Base-by-base conservation (phyloP, 2,888 invertebrate species). In the Drosophila fungiperda region DNA sequence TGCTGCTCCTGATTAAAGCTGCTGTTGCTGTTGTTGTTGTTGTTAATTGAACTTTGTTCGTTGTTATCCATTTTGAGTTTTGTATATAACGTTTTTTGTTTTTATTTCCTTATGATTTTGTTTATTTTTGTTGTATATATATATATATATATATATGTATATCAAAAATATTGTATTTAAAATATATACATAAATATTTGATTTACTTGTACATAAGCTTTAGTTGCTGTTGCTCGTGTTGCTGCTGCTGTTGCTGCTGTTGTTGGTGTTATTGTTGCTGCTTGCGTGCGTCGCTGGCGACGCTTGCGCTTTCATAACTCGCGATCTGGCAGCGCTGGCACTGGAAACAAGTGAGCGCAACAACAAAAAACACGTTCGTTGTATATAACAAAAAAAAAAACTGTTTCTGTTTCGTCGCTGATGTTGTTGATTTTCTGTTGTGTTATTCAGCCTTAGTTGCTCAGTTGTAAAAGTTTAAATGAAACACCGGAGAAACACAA, bases 1-100 rank as follows among this genome's bases (percentile, higher is more conserved):
- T 97, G 78, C 97, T 67, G 78, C 62, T 72, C 70, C 52, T 74
- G 83, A 36, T 49, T 76, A 61, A 76, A 75, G 70, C 68, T 60
- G 64, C 11, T 53, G 63, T 2, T 53, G 64, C 6, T 69, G 68
- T 11, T 74, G 68, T 6, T 73, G 61, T n/a, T 67, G 63, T 45
- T 55, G 23, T n/a, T 76, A 35, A 61, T 52, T 48, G 68, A 68
- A 79, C 75, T 78, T 72, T 78, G 82, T 71, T 80, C 82, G 78
- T 59, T 72, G 72, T 59, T 82, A 77, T 83, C 82, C 83, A 81
- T 83, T 70, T 58, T 68, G 12, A 26, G 29, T 57, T 45, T 57
- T 38, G 9, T 76, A 55, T 73, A 72, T 54, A 76, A 73, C 53
- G 50, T 59, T 77, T 32, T 32, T 55, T 35, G 20, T 20, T 9